Percentiles rank a stretch among this genome's conserved stretches.
These are phyloP conservation scores for Morus bassanus DNA, from an alignment of 2,797 vertebrate genomes.

Conservation along the genomic window DNA sequence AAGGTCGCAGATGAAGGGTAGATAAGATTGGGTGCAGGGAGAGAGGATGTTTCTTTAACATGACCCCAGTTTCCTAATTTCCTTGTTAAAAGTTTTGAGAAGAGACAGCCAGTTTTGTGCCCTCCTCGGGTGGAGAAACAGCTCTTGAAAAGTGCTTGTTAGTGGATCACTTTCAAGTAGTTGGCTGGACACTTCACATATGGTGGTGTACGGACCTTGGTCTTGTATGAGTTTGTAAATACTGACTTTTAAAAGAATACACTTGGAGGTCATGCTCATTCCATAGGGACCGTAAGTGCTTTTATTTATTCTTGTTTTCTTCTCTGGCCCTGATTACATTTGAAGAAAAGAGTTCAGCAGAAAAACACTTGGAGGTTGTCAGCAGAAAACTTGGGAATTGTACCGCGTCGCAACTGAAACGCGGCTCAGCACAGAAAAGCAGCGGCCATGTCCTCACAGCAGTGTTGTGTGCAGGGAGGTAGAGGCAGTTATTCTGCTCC, in stretches of 20 bases:
- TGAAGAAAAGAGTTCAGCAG: background rate
- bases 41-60: rapidly evolving
- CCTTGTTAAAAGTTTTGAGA: background rate
- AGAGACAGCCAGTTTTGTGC: background rate
- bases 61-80: background rate
- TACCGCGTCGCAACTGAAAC: rapidly evolving
- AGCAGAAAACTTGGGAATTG: background rate
- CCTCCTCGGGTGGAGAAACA: background rate
- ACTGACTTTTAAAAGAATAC: background rate
- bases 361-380: background rate
- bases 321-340: background rate
- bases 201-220: background rate
- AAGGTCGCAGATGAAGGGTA: background rate
- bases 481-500: background rate
- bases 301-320: background rate
- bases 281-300: background rate
- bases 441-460: background rate
- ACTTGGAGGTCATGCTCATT: background rate
- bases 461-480: background rate
- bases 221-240: background rate
- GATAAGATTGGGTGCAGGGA: rapidly evolving
- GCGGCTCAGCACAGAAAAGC: rapidly evolving
- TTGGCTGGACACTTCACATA: rapidly evolving
- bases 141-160: rapidly evolving
- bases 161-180: background rate